A percentile compares a stretch with the other conserved stretches of the same genome.
phyloP scores from a whole-genome alignment of 2,888 invertebrate genomes.

The Invenusta paracnida region DNA sequence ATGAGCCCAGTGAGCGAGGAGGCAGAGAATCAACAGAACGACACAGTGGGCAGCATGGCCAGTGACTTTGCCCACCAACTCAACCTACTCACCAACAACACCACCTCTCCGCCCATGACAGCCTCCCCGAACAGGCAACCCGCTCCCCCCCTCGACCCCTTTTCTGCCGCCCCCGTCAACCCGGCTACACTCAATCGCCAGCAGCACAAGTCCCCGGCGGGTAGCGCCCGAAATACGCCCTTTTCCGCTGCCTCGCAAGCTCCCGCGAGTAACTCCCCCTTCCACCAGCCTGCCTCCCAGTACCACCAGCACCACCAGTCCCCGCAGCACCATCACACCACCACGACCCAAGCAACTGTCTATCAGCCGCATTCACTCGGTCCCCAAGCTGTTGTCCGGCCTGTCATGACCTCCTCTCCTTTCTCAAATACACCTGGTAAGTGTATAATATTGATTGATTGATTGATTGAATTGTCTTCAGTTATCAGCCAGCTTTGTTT shows the following conservation, averaged over 20 bases:
- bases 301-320: neutral
- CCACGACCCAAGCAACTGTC: neutral
- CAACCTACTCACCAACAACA: constrained; percentile 15
- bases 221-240: neutral
- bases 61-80: constrained; percentile 2
- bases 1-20: constrained; percentile 12
- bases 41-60: neutral
- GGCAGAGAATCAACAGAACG: neutral
- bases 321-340: neutral
- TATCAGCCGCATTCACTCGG: neutral
- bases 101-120: neutral
- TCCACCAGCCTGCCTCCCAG: neutral
- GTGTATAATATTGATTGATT: no score
- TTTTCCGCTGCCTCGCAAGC: neutral
- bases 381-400: neutral
- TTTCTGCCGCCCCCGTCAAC: neutral
- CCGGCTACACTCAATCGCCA: neutral
- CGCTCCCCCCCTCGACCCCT: neutral
- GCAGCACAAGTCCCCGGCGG: neutral
- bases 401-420: neutral
- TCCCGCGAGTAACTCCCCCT: neutral
- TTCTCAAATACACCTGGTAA: neutral
- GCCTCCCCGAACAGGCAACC: neutral
- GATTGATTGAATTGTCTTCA: no score
- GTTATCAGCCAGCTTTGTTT: no score